phyloP scores from a whole-genome alignment of 2,797 vertebrate species.

The Anisognathus igniventris region DNA sequence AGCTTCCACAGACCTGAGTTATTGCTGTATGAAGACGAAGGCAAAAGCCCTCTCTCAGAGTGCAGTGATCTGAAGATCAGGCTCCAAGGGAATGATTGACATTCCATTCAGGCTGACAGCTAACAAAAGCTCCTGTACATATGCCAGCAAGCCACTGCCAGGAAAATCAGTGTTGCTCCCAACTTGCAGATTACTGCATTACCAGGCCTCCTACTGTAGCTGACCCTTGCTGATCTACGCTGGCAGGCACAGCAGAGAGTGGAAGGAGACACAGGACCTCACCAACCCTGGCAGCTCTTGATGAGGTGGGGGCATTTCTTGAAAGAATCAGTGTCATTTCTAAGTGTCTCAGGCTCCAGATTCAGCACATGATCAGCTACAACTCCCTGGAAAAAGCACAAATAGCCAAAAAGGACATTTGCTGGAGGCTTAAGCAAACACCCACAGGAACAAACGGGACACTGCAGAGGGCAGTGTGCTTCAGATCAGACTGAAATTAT shows the following conservation, averaged over 20 bases:
- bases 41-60: background rate
- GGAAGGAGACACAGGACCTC: background rate
- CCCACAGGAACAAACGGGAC: background rate
- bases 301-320: background rate
- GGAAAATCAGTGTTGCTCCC: background rate
- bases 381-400: background rate
- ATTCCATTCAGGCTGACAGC: background rate
- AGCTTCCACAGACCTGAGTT: background rate
- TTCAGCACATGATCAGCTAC: background rate
- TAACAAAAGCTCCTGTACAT: background rate
- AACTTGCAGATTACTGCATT: background rate
- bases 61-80: background rate
- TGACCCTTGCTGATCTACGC: background rate
- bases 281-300: background rate
- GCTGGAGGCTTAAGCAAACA: background rate
- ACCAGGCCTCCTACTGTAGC: background rate
- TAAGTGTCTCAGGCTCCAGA: background rate
- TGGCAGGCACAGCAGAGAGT: background rate
- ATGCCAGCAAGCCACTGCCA: background rate
- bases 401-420: background rate
- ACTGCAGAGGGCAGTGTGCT: background rate
- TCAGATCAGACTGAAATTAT: background rate
- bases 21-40: background rate
- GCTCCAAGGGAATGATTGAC: background rate
- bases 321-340: background rate